Conservation (phyloP, 2,113 vertebrate species). For the Amphilophus citrinellus region DNA sequence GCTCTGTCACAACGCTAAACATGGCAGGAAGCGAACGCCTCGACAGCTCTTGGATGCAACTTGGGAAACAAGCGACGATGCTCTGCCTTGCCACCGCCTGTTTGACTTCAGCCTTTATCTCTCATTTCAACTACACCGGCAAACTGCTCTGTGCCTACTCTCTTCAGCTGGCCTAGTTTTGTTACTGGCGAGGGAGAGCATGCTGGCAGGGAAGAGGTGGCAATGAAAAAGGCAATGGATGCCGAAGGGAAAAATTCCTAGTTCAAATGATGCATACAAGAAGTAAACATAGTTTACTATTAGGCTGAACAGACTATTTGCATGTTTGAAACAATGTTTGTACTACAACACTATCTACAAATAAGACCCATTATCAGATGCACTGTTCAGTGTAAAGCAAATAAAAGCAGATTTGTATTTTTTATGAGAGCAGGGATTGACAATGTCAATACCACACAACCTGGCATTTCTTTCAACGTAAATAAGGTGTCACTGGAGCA, state of each 20-base stretch:
- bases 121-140: conserved; percentile 51
- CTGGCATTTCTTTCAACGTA: conserved; percentile 50
- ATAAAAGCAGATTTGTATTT: conserved; percentile 11
- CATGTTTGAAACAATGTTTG: conserved; percentile 15
- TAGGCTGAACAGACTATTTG: conserved; percentile 37
- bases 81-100: conserved; percentile 50
- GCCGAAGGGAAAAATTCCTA: conserved; percentile 22
- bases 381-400: neutral
- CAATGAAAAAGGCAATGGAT: conserved; percentile 19
- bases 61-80: conserved; percentile 43
- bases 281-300: conserved; percentile 27
- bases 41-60: conserved; percentile 60
- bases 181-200: conserved; percentile 27
- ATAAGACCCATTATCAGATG: conserved; percentile 25
- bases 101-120: conserved; percentile 71
- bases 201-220: conserved; percentile 36
- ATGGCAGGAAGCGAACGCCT: conserved; percentile 54
- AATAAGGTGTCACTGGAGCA: conserved; percentile 49
- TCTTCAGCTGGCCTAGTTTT: conserved; percentile 67
- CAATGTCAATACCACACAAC: conserved; percentile 56
- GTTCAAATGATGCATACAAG: conserved; percentile 31
- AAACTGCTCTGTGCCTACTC: conserved; percentile 49
- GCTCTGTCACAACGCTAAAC: conserved; percentile 61
- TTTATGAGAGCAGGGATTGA: conserved; percentile 30
- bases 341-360: conserved; percentile 6